Percentiles rank a stretch among this genome's conserved stretches.
These are phyloP conservation scores for Polydrusus tereticollis DNA, from an alignment of 2,888 invertebrate species.

Conservation along the genomic window DNA sequence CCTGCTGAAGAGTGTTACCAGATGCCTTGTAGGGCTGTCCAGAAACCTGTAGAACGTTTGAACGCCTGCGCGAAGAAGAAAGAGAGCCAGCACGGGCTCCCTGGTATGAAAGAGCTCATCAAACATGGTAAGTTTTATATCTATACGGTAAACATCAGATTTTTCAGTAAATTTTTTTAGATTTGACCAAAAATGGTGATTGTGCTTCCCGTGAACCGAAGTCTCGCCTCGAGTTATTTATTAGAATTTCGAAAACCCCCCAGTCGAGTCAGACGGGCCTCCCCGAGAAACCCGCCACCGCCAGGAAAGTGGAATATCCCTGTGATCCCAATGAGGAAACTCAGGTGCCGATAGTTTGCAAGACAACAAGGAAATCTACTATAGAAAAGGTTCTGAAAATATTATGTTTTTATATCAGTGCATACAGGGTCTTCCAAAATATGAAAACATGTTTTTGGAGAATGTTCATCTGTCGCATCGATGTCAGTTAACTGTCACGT, in stretches of 20 bases:
- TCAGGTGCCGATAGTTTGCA: background rate
- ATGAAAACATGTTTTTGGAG: too few relatives aligned
- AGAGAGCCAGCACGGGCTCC: slow-evolving; percentile 13
- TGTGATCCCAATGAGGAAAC: background rate
- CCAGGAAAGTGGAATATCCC: background rate
- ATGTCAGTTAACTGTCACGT: too few relatives aligned
- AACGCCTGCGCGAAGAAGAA: too few relatives aligned
- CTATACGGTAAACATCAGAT: too few relatives aligned
- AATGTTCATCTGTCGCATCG: too few relatives aligned
- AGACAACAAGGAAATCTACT: background rate
- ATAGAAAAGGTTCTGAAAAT: background rate
- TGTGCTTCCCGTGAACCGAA: background rate
- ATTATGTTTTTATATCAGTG: background rate
- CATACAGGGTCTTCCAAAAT: too few relatives aligned
- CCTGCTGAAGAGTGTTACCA: background rate
- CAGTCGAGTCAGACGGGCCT: background rate
- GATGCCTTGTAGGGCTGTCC: background rate
- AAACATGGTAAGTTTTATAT: slow-evolving; percentile 28
- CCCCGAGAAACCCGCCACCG: background rate
- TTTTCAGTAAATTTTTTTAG: background rate
- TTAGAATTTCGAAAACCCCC: background rate
- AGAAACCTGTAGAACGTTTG: too few relatives aligned
- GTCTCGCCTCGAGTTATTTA: background rate
- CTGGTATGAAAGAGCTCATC: slow-evolving; percentile 31
- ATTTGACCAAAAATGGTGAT: background rate